phyloP scores from a whole-genome alignment of 2,888 invertebrate genomes.

The Callyntrura sp. region DNA sequence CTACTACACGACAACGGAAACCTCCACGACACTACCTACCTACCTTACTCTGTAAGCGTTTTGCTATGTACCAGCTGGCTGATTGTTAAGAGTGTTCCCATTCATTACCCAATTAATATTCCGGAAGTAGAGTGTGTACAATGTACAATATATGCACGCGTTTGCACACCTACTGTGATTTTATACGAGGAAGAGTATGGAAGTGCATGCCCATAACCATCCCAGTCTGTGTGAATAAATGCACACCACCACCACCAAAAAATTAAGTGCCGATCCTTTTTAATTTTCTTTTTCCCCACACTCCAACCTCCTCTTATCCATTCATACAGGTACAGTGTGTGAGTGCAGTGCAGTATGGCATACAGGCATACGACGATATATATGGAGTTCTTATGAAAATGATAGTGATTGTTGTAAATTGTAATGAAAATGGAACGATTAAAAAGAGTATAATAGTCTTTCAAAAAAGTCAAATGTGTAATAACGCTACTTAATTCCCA shows the following conservation, averaged over 20 bases:
- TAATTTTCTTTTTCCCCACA: not conserved
- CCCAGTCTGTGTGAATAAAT: not conserved
- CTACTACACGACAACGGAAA: too few species aligned
- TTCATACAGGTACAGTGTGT: too few species aligned
- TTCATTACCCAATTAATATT: constrained; percentile 70
- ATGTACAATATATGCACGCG: too few species aligned
- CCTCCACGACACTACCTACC: too few species aligned
- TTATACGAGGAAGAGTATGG: constrained; percentile 29
- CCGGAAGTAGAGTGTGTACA: constrained; percentile 60
- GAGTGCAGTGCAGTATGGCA: too few species aligned
- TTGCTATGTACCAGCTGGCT: too few species aligned
- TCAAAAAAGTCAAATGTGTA: constrained; percentile 18
- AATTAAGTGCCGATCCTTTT: constrained; percentile 19
- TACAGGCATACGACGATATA: too few species aligned
- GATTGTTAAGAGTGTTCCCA: constrained; percentile 33
- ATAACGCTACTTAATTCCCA: not conserved
- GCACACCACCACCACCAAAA: not conserved
- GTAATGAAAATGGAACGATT: constrained; percentile 1
- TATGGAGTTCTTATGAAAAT: not conserved
- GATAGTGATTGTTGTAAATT: constrained; percentile 5
- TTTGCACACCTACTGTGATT: too few species aligned
- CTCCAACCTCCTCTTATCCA: too few species aligned
- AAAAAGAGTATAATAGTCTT: not conserved
- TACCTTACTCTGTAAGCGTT: too few species aligned
- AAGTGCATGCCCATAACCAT: not conserved